Base-by-base conservation (phyloP, 2,113 vertebrate genomes). In the Nothocercus nigrocapillus region DNA sequence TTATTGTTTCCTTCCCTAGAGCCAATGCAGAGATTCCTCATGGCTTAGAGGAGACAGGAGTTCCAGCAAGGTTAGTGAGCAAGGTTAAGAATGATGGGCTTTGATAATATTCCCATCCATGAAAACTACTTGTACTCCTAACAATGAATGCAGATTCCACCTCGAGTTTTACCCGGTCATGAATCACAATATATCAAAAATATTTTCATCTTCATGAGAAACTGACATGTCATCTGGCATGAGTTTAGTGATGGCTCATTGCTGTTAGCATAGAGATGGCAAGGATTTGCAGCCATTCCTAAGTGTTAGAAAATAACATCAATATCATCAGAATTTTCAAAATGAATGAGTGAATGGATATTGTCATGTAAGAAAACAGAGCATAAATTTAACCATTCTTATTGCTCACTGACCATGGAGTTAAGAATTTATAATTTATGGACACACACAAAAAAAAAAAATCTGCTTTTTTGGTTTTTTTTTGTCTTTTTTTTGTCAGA, bases 71-170 rank as follows among this genome's bases (percentile, higher is more conserved):
- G 20, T 85, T 87, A 44, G 4, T 20, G n/a, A 68, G 58, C 44
- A 82, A 82, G 78, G 91, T 77, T 76, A 42, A 94, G 70, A 94
- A 82, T 74, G 44, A 95, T 89, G 75, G 30, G 9, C 67, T 94
- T 94, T 94, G 92, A 90, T 92, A 96, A 97, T 59, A 80, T 82
- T 58, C 58, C 82, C 11, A 42, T 72, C 61, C 42, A 49, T 56
- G 42, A 72, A 83, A 95, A 85, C 63, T 90, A 53, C 42, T 80
- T 79, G 88, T 94, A 95, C 74, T 36, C 5, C n/a, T 91, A 34
- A 74, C 19, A 77, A 4, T 61, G 45, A 6, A 62, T 62, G 36
- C 20, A 85, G 72, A 49, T 85, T 75, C 13, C 84, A 77, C 78
- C 91, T 30, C 51, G n/a, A 85, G 4, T 67, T 89, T 49, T 69